Base-by-base conservation (phyloP, 2,797 vertebrate genomes). In the Notamacropus eugenii region DNA sequence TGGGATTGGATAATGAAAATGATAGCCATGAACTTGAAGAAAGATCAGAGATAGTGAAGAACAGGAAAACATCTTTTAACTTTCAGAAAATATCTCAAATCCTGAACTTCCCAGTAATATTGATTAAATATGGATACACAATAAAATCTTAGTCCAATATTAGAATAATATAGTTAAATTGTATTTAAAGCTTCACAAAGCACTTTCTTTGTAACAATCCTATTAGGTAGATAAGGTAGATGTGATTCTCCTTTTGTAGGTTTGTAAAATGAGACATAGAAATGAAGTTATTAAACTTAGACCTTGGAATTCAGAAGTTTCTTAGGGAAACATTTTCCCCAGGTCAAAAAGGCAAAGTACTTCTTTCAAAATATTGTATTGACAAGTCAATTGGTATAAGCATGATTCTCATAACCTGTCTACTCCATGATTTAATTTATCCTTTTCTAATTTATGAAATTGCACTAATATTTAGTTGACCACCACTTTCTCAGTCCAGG, bases 361-460 rank as follows among this genome's bases (percentile, higher is more conserved):
- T 52, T 52, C 50, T 52, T 52, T 52, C 50, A 52, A 52, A 52
- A 52, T 52, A 52, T 6, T 6, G 5, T 52, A 52, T 52, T 52
- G 50, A 52, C 8, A 59, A 31, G 29, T 31, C 31, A 31, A 31
- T 31, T 59, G 29, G 58, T 29, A 31, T 59, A 13, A 31, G 0
- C 10, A 59, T 29, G 58, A 59, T 12, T 31, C 29, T 31, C 2
- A 11, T 13, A 59, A 31, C 28, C 29, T 59, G 40, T 28, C 59
- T 55, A 59, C 19, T 9, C 14, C 5, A 28, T 82, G 31, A 90
- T 93, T 95, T 54, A 82, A 92, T 90, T 94, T 94, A 58, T 31
- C 55, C 24, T 92, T 91, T 92, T 16, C 46, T 95, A 92, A 50
- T 87, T 92, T 5, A 91, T n/a, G 90, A 92, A 16, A 91, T 67